These are phyloP conservation scores for Himalopsyche japonica DNA, from an alignment of 2,888 invertebrate species.

Conservation along the genomic window DNA sequence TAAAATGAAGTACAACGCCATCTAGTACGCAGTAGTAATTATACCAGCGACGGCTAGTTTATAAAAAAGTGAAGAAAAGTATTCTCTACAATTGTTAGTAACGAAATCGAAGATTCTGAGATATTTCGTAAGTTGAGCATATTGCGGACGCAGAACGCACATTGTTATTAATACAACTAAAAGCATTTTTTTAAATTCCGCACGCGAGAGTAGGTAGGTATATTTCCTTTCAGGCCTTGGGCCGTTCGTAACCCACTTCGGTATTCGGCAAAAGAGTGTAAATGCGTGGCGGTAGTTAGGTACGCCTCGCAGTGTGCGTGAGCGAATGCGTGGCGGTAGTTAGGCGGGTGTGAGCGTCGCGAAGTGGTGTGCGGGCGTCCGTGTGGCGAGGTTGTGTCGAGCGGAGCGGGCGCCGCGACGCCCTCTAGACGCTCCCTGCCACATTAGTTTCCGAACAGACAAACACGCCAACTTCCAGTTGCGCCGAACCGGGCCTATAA, in stretches of 20 bases:
- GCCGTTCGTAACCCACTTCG: conserved; percentile 23
- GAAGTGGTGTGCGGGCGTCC: not conserved
- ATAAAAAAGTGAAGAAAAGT: no score
- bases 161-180: not conserved
- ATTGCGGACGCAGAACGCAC: not conserved
- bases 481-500: not conserved
- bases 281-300: not conserved
- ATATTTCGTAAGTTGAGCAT: not conserved
- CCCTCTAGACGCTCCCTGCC: conserved; percentile 32
- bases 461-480: conserved; percentile 2
- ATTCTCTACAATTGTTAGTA: no score
- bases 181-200: not conserved
- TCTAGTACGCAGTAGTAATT: no score
- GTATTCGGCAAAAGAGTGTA: conserved; percentile 15
- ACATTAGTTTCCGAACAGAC: conserved; percentile 14
- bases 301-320: not conserved
- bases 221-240: not conserved
- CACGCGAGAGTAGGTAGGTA: not conserved
- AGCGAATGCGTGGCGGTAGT: not conserved
- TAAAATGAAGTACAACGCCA: no score
- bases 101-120: not conserved
- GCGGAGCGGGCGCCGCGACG: conserved; percentile 31
- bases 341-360: not conserved
- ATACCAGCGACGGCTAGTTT: no score
- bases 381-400: conserved; percentile 7